Conservation (phyloP, 2,888 invertebrate species). For the Panorpa germanica region DNA sequence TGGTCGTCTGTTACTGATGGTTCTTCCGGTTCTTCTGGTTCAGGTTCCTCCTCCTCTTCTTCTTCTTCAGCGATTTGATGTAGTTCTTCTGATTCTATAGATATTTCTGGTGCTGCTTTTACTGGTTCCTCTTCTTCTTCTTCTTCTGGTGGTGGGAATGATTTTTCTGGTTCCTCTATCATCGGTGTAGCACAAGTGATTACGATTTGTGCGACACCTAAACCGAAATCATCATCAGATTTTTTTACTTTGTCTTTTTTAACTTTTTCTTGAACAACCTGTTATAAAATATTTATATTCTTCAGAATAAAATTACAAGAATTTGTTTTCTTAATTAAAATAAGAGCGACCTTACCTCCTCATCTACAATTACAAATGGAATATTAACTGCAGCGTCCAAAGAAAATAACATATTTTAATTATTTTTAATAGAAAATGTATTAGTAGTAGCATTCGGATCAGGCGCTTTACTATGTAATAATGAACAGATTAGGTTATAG, state of each 20-base stretch:
- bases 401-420: too few relatives aligned
- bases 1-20: too few relatives aligned
- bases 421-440: too few relatives aligned
- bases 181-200: slow-evolving; percentile 89
- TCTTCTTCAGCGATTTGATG: slow-evolving; percentile 1
- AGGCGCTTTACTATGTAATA: too few relatives aligned
- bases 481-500: too few relatives aligned
- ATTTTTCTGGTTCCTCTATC: slow-evolving; percentile 67
- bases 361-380: too few relatives aligned
- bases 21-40: too few relatives aligned
- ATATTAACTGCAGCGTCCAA: too few relatives aligned
- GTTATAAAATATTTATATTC: slow-evolving; percentile 3
- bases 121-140: slow-evolving; percentile 24
- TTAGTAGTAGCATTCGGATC: too few relatives aligned
- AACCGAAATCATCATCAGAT: slow-evolving; percentile 36
- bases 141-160: slow-evolving; percentile 45
- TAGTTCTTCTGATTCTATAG: slow-evolving; percentile 6
- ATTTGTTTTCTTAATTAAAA: too few relatives aligned
- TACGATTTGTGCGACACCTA: slow-evolving; percentile 77
- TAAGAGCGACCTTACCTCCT: too few relatives aligned
- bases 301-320: too few relatives aligned
- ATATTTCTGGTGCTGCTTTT: slow-evolving; percentile 16
- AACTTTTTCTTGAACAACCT: background rate
- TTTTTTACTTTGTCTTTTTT: slow-evolving; percentile 12
- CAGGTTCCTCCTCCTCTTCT: slow-evolving; percentile 11